phyloP scores from a whole-genome alignment of 2,888 invertebrate genomes.

The Pimpla rufipes region DNA sequence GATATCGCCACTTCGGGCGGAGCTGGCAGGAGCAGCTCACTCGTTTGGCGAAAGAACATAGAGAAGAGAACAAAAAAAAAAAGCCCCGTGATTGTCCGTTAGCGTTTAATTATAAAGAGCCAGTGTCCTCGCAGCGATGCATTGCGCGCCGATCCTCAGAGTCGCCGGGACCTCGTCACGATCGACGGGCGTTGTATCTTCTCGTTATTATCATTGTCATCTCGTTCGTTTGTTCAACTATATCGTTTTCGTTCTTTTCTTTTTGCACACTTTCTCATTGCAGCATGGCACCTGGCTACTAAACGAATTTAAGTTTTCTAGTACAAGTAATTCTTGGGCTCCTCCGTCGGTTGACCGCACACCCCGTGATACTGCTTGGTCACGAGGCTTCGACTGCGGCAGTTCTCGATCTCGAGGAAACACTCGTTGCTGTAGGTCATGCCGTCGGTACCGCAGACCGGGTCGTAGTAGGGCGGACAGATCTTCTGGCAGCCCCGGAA shows the following conservation, averaged over 20 bases:
- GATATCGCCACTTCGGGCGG: conserved; percentile 15
- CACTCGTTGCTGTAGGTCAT: conserved; percentile 98
- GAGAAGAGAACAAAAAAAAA: conserved; percentile 26
- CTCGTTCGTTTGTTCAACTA: background rate
- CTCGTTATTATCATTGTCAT: background rate
- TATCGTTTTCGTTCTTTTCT: background rate
- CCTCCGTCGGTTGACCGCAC: conserved; percentile 94
- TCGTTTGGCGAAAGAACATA: conserved; percentile 8
- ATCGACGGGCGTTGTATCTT: conserved; percentile 9
- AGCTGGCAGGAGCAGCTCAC: conserved; percentile 23
- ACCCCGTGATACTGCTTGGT: conserved; percentile 93
- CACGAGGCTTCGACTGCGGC: conserved; percentile 92
- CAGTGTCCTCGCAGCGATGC: conserved; percentile 29
- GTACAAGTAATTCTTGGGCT: conserved; percentile 95
- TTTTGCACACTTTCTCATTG: conserved; percentile 46
- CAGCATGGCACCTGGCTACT: conserved; percentile 65
- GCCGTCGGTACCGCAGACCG: conserved; percentile 96
- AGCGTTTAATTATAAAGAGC: conserved; percentile 29
- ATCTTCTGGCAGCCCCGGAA: conserved; percentile 95
- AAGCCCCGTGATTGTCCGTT: conserved; percentile 33
- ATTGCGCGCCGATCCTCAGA: conserved; percentile 8
- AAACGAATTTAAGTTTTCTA: conserved; percentile 80
- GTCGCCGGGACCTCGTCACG: background rate
- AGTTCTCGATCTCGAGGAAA: conserved; percentile 96
- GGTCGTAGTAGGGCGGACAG: conserved; percentile 94